Conservation (phyloP, 2,113 vertebrate genomes). For the Aphyosemion australe region DNA sequence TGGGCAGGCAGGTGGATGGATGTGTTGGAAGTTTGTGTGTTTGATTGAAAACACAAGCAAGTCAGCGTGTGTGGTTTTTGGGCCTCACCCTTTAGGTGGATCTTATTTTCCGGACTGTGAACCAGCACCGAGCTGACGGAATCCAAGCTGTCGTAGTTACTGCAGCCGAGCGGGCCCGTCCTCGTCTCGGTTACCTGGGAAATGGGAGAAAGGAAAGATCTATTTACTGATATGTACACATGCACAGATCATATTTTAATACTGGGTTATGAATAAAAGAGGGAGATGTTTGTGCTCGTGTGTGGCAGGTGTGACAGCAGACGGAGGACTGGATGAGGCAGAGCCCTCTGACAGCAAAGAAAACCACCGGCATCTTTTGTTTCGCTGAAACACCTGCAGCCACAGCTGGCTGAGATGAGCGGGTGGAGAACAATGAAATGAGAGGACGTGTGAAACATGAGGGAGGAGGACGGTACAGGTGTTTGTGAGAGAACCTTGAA, state of each 20-base stretch:
- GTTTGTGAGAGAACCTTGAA: constrained; percentile 4
- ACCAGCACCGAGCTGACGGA: constrained; percentile 97
- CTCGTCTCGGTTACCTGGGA: constrained; percentile 95
- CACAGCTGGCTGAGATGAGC: constrained; percentile 33
- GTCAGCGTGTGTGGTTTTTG: constrained; percentile 6
- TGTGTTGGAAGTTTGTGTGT: constrained; percentile 21
- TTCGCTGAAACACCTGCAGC: constrained; percentile 37
- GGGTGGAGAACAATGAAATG: not conserved
- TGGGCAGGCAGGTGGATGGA: constrained; percentile 30
- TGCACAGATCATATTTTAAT: constrained; percentile 11
- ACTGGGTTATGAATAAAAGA: constrained; percentile 55
- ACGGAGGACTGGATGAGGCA: constrained; percentile 1
- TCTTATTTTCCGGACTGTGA: constrained; percentile 98
- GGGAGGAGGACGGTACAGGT: not conserved
- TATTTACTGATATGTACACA: constrained; percentile 5
- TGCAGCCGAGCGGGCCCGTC: constrained; percentile 96
- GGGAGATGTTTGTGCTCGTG: constrained; percentile 65
- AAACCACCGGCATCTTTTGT: constrained; percentile 17
- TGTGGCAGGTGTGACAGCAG: constrained; percentile 30
- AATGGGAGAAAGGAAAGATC: constrained; percentile 48
- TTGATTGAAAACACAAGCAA: not conserved
- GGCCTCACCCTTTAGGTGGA: constrained; percentile 92
- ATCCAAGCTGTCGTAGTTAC: constrained; percentile 98
- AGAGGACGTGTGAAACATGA: not conserved
- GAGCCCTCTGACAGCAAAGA: constrained; percentile 40